Percentiles rank a stretch among this genome's conserved stretches.
Evolutionary conservation across 2,797 vertebrate species (phyloP).

Genomic region (Melanotaenia maccullochi): DNA sequence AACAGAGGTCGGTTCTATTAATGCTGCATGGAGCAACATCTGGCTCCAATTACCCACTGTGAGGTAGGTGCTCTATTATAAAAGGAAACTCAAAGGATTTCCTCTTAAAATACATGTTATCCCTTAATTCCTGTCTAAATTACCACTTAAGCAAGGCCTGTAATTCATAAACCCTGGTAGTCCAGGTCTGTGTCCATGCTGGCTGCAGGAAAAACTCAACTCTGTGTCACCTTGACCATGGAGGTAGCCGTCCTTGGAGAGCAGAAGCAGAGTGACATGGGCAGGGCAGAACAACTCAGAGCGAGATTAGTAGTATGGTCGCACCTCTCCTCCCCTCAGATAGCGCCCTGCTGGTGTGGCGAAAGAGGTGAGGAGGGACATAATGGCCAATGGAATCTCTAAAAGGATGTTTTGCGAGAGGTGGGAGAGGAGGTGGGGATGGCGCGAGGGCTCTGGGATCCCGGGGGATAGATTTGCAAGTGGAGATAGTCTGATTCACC

Average conservation of each 20-base stretch:
- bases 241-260: conserved; percentile 65
- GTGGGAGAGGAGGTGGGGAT: conserved; percentile 73
- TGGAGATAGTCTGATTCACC: conserved; percentile 81
- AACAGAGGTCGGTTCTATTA: conserved; percentile 51
- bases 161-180: conserved; percentile 75
- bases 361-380: conserved; percentile 74
- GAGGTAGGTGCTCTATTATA: conserved; percentile 82
- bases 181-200: conserved; percentile 60
- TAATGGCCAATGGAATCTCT: conserved; percentile 73
- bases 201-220: conserved; percentile 56
- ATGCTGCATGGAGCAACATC: conserved; percentile 79
- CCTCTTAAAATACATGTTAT: conserved; percentile 81
- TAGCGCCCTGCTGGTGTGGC: conserved; percentile 58
- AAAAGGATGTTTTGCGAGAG: conserved; percentile 78
- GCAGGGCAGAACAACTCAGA: conserved; percentile 53
- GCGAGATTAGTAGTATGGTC: conserved; percentile 64
- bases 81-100: conserved; percentile 83
- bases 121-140: conserved; percentile 83
- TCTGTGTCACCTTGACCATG: conserved; percentile 71
- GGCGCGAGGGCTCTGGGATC: conserved; percentile 65
- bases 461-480: conserved; percentile 78
- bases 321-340: conserved; percentile 68
- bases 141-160: conserved; percentile 81
- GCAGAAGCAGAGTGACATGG: conserved; percentile 47
- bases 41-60: conserved; percentile 80